These are phyloP conservation scores for Chlorops oryzae DNA, from an alignment of 1,140 invertebrate genomes.

Conservation along the genomic window DNA sequence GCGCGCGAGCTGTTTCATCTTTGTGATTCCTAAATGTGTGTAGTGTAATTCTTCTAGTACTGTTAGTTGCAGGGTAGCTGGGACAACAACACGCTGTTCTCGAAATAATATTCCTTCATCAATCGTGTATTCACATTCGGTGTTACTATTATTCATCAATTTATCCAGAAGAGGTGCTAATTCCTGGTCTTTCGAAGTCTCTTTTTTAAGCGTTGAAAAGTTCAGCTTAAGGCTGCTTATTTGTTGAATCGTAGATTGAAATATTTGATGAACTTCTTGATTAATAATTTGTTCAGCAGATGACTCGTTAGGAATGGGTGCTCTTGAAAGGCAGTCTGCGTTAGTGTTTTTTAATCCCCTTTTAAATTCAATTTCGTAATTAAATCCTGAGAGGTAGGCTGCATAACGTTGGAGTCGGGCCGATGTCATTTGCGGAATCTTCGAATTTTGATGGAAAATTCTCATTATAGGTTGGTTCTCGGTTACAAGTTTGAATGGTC, in stretches of 20 bases:
- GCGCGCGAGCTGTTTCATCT: slow-evolving; percentile 50
- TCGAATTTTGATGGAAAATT: slow-evolving; percentile 6
- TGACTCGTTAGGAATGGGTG: not conserved
- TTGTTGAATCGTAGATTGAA: too few relatives aligned
- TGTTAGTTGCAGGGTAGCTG: slow-evolving; percentile 19
- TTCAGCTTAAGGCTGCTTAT: too few relatives aligned
- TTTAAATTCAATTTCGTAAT: slow-evolving; percentile 14
- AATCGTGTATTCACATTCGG: too few relatives aligned
- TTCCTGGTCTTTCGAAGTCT: too few relatives aligned
- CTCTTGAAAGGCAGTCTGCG: slow-evolving; percentile 10
- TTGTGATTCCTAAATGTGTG: slow-evolving; percentile 47
- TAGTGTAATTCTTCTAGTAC: slow-evolving; percentile 45
- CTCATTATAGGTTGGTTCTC: slow-evolving; percentile 2
- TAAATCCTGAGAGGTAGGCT: not conserved
- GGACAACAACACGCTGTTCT: too few relatives aligned
- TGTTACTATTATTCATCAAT: too few relatives aligned
- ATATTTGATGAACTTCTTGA: not conserved
- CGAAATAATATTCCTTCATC: too few relatives aligned
- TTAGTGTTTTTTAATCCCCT: slow-evolving; percentile 2
- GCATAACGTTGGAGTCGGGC: slow-evolving; percentile 9
- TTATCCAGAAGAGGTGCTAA: too few relatives aligned
- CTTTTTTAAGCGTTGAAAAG: too few relatives aligned
- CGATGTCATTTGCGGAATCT: slow-evolving; percentile 4
- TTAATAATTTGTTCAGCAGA: not conserved
- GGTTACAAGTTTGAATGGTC: not conserved